Percentiles rank a stretch among this genome's conserved stretches.
Evolutionary conservation across 2,888 invertebrate species (phyloP).

Genomic region (Athetis lepigone): DNA sequence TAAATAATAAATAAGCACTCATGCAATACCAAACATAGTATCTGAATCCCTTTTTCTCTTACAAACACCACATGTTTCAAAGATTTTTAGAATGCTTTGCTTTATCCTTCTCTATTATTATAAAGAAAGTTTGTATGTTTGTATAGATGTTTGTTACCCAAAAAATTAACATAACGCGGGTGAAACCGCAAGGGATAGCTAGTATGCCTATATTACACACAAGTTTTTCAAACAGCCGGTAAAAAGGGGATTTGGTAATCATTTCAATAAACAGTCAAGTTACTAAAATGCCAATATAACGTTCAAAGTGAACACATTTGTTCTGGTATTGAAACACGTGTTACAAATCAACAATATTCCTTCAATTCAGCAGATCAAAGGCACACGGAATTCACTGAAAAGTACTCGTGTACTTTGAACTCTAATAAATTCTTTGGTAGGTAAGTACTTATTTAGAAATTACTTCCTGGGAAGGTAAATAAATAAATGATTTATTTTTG

Average conservation of each 20-base stretch:
- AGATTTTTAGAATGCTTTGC: too few species aligned
- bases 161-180: too few species aligned
- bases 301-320: conserved; percentile 31
- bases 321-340: background rate
- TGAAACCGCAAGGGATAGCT: too few species aligned
- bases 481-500: too few species aligned
- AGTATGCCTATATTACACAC: background rate
- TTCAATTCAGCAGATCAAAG: conserved; percentile 35
- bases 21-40: too few species aligned
- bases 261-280: background rate
- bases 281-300: background rate
- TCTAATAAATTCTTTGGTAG: background rate
- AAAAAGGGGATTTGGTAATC: background rate
- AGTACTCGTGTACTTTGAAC: conserved; percentile 19
- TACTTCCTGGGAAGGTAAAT: too few species aligned
- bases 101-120: too few species aligned
- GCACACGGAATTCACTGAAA: conserved; percentile 1
- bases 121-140: too few species aligned
- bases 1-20: too few species aligned
- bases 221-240: background rate
- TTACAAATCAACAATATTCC: conserved; percentile 28
- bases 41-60: too few species aligned
- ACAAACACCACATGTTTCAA: too few species aligned
- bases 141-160: too few species aligned
- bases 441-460: background rate